Base-by-base conservation (phyloP, 2,888 invertebrate genomes). In the Aproaerema taeniolella region DNA sequence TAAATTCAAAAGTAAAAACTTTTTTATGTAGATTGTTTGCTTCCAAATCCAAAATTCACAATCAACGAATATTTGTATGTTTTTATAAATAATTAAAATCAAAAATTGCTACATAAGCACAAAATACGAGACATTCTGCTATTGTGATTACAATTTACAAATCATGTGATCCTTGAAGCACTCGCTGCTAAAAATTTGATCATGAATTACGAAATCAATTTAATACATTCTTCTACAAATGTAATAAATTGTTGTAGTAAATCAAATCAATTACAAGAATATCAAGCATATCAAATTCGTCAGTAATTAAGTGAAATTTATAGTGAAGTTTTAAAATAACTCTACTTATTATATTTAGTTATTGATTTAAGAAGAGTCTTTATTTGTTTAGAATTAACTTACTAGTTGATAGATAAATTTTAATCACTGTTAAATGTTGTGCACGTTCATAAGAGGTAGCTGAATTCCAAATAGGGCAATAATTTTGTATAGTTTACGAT, bases 381-480 rank as follows among this genome's bases (percentile, higher is more conserved):
- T 69, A 70, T 76, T 78, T 74, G 59, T 75, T 72, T 80, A 79
- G 70, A 56, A 50, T 44, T 63, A 69, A 67, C 70, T 68, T 61
- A 58, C 55, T 79, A 77, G 75, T 64, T 55, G 49, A 55, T 76
- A 79, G 68, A 70, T 79, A 78, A 26, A 77, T 71, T 82, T 80
- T 75, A 75, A 77, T 81, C 86, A 86, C 86, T 86, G 86, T 86
- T 86, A 83, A 85, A 85, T 85, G 86, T 86, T 81, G 82, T 85
- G 86, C 86, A 86, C 86, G 67, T 79, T 80, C 67, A 65, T 76
- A 73, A 71, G 60, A 49, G 47, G 70, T 80, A 79, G 77, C 61
- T 58, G 56, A 67, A 61, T 65, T 74, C 67, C 69, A 52, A 73
- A 71, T 79, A 78, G 72, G 73, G 72, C 73, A 79, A 83, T 83